Base-by-base conservation (phyloP, 2,888 invertebrate species). In the Drosophila colorata region DNA sequence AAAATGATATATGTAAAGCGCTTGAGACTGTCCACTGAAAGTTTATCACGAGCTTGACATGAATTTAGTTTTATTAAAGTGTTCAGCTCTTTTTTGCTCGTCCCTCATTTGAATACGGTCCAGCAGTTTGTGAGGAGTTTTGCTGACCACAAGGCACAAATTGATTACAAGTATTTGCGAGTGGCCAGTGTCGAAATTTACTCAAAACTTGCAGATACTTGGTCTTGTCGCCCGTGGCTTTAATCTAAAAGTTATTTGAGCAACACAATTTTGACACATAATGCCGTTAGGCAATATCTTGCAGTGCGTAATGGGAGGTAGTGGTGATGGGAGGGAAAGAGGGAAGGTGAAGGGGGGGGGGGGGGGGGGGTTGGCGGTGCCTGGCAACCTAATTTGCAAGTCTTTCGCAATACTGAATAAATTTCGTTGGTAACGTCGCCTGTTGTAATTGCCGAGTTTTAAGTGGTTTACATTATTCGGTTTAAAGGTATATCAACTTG, bases 381-480 rank as follows among this genome's bases (percentile, higher is more conserved):
- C 11, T 18, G 65, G 69, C 70, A 87, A 84, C 87, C 87, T 84
- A 83, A 83, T 83, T 87, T 87, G 78, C 67, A 64, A 68, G 68
- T 38, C 56, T 65, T 74, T 64, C 55, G 66, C 68, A 82, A 37
- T 72, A 66, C 68, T 74, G 85, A 70, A 78, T 71, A 82, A 82
- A 84, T 83, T 84, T 67, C 40, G 49, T 51, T 56, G 79, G 57
- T 31, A 63, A 38, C 63, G 56, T 52, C 16, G 64, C 64, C 61
- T 76, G 75, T 78, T 85, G 80, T 82, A 85, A 86, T 82, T 82
- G 82, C 74, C 38, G 81, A 71, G 81, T 84, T 84, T 84, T 84
- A 84, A 84, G 83, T 84, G 83, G 87, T 81, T 84, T 84, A 84
- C 87, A 81, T 84, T 84, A 84, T 84, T 87, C 87, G 85, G 84